Base-by-base conservation (phyloP, 2,797 vertebrate genomes). In the Scleropages formosus region DNA sequence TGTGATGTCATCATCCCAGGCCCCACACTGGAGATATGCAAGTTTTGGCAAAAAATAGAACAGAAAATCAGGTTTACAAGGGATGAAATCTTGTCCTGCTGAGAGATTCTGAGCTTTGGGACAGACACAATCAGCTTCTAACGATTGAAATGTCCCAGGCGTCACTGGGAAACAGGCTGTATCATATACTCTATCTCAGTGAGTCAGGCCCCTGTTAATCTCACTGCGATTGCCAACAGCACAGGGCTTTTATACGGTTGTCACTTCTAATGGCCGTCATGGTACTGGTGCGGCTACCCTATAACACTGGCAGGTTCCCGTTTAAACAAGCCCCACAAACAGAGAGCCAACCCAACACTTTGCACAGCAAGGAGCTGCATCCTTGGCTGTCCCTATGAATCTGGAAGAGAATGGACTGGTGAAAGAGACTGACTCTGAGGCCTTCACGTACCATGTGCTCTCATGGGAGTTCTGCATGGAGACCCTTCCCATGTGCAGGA, bases 1-100 rank as follows among this genome's bases (percentile, higher is more conserved):
- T 20, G 31, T 66, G 63, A 75, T 75, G 73, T 66, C 73, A 59
- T 56, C 46, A 59, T 53, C 49, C 18, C 22, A 53, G 44, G 18
- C 73, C 47, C 44, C n/a, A 24, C 46, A 13, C 22, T 12, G 22
- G 15, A 60, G 15, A 27, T 69, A 44, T 46, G 31, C 39, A 31
- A 2, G 4, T 16, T 56, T 18, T 24, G 22, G 47, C 51, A 53
- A 11, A 56, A 56, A 12, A 56, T 53, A 39, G 31, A 39, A 39
- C 31, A 39, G 31, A n/a, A n/a, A n/a, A n/a, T n/a, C n/a, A n/a
- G n/a, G n/a, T n/a, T n/a, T n/a, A n/a, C n/a, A n/a, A n/a, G n/a
- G n/a, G n/a, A n/a, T n/a, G n/a, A n/a, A n/a, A n/a, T n/a, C n/a
- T n/a, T 67, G 20, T 24, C 46, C 67, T 69, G 22, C 47, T 49